phyloP scores from a whole-genome alignment of 2,113 vertebrate genomes.

The Heptranchias perlo region DNA sequence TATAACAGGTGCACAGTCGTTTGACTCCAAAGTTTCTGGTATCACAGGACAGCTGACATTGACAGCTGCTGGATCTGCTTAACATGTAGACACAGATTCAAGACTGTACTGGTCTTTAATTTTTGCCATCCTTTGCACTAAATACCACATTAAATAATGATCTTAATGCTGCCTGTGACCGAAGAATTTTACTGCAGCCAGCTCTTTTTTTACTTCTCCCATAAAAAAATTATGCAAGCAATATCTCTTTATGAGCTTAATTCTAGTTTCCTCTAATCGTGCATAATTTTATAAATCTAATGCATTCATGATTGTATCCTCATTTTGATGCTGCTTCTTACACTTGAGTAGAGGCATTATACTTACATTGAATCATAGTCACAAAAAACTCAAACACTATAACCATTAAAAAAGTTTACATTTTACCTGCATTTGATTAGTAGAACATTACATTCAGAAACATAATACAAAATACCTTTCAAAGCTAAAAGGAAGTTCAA shows the following conservation, averaged over 20 bases:
- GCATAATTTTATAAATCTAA: not conserved
- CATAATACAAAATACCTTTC: not conserved
- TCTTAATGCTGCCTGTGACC: not conserved
- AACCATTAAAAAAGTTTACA: not conserved
- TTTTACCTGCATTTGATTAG: not conserved
- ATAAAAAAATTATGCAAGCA: not conserved
- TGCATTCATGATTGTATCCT: not conserved
- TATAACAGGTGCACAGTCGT: not conserved
- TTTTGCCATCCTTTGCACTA: not conserved
- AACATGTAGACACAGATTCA: not conserved
- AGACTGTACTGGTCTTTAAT: not conserved
- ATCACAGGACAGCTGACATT: not conserved
- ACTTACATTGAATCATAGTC: not conserved
- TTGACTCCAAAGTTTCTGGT: not conserved
- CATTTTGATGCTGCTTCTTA: not conserved
- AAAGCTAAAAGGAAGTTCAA: not conserved
- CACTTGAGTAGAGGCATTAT: not conserved
- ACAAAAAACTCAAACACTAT: not conserved
- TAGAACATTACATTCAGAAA: not conserved
- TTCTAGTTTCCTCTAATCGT: not conserved
- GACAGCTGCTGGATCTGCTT: constrained; percentile 4
- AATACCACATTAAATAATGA: not conserved
- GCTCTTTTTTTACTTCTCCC: not conserved
- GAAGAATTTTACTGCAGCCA: not conserved
- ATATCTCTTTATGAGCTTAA: not conserved